phyloP scores from a whole-genome alignment of 2,113 vertebrate species.

The Alexandromys fortis region DNA sequence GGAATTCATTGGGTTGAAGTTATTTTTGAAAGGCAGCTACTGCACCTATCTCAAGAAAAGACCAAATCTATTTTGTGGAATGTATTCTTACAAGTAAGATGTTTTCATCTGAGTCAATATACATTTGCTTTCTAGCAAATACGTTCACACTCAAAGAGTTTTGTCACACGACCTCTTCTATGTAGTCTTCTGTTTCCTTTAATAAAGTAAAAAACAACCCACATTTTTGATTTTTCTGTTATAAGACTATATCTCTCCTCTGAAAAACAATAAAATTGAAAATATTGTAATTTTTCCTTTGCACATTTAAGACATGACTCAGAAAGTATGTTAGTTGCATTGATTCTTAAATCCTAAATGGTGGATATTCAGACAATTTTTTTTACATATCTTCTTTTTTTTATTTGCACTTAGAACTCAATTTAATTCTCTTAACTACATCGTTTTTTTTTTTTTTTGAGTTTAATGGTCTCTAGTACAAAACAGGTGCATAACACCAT shows the following conservation, averaged over 20 bases:
- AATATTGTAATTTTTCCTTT: neutral
- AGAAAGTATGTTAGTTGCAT: neutral
- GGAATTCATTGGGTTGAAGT: neutral
- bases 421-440: too few species aligned
- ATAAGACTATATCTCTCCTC: neutral
- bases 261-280: neutral
- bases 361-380: neutral
- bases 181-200: neutral
- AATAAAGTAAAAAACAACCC: neutral
- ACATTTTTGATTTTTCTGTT: neutral
- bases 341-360: neutral
- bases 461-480: too few species aligned
- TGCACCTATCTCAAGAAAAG: neutral
- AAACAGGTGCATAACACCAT: too few species aligned
- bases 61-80: neutral
- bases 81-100: neutral
- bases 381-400: conserved; percentile 30
- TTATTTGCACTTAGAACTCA: too few species aligned
- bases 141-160: neutral
- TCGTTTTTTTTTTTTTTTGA: too few species aligned
- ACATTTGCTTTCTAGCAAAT: neutral
- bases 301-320: neutral
- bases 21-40: neutral
- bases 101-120: neutral
- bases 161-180: neutral